phyloP scores from a whole-genome alignment of 2,113 vertebrate genomes.

The Coptodon bakossiorum region DNA sequence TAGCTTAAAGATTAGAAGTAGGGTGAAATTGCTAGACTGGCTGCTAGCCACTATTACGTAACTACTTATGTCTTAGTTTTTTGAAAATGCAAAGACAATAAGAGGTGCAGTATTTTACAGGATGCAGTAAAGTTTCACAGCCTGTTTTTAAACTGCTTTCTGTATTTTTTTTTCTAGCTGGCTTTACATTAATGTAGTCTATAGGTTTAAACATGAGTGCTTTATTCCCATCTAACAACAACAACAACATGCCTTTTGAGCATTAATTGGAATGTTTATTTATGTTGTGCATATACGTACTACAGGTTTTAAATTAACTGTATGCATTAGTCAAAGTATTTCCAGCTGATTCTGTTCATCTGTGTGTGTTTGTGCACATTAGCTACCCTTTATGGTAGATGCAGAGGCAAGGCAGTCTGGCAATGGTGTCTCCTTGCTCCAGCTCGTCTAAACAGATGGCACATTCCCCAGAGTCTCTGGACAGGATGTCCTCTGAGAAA shows the following conservation, averaged over 20 bases:
- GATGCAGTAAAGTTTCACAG: neutral
- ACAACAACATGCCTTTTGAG: neutral
- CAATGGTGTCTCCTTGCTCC: constrained; percentile 96
- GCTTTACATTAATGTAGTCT: neutral
- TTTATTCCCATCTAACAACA: neutral
- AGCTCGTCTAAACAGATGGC: constrained; percentile 95
- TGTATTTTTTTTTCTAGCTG: neutral
- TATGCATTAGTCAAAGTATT: neutral
- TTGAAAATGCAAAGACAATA: neutral
- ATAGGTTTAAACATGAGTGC: neutral
- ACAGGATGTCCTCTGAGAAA: constrained; percentile 91
- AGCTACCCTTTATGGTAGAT: constrained; percentile 98
- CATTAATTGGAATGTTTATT: neutral
- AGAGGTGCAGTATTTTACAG: neutral
- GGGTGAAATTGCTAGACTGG: neutral
- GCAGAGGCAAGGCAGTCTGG: constrained; percentile 95
- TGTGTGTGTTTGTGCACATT: neutral
- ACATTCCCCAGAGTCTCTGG: constrained; percentile 95
- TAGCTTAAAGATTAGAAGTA: neutral
- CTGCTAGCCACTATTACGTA: neutral
- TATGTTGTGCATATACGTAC: neutral
- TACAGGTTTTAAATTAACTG: neutral
- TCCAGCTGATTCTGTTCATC: neutral
- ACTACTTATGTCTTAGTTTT: neutral
- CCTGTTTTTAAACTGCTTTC: neutral